These are phyloP conservation scores for Uropetala carovei DNA, from an alignment of 2,888 invertebrate genomes.

Conservation along the genomic window DNA sequence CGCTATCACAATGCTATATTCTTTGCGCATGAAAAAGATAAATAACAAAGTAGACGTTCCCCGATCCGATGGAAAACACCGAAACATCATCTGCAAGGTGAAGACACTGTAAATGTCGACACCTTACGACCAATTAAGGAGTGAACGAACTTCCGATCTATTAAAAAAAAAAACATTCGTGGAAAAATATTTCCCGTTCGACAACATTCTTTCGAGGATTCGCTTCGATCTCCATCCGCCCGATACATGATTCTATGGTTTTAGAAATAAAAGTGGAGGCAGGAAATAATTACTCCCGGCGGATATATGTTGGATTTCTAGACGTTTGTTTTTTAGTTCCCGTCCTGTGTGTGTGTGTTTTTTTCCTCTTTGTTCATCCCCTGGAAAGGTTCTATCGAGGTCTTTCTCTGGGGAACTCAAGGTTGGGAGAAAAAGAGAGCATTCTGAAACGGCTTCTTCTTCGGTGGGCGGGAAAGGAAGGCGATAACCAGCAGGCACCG, in stretches of 20 bases:
- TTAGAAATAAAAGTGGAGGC: neutral
- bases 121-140: no score
- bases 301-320: slow-evolving; percentile 1
- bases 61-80: no score
- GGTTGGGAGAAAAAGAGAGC: neutral
- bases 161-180: no score
- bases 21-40: no score
- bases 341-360: neutral
- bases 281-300: neutral
- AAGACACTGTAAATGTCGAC: no score
- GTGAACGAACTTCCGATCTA: no score
- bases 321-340: neutral
- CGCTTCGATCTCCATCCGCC: no score
- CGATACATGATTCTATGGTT: neutral
- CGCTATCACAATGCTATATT: no score
- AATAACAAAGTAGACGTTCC: no score
- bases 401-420: slow-evolving; percentile 19
- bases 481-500: neutral
- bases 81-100: no score
- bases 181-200: no score
- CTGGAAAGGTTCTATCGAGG: slow-evolving; percentile 7
- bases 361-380: neutral
- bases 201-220: no score
- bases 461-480: neutral
- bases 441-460: neutral